Conservation (phyloP, 2,797 vertebrate genomes). For the Etheostoma perlongum region DNA sequence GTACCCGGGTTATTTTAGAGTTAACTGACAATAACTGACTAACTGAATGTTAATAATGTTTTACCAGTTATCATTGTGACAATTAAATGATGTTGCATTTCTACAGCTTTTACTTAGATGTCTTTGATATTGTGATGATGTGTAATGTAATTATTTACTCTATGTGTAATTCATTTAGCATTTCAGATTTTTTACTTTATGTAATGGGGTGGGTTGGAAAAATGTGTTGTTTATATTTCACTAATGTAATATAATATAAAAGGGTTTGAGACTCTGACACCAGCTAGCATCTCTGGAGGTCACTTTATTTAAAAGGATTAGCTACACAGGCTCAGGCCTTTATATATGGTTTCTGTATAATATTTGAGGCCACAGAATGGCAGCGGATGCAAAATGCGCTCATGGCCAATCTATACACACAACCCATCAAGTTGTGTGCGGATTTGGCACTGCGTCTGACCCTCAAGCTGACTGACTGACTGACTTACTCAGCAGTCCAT, state of each 20-base stretch:
- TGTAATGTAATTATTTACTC: not conserved
- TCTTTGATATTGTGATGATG: not conserved
- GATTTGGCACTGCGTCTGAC: conserved; percentile 61
- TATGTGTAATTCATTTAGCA: not conserved
- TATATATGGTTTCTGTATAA: conserved; percentile 24
- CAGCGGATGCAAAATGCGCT: conserved; percentile 43
- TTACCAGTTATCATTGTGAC: not conserved
- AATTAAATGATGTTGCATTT: not conserved
- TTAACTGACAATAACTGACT: not conserved
- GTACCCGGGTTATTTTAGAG: not conserved
- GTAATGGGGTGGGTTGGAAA: not conserved
- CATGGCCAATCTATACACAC: conserved; percentile 46
- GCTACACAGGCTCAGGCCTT: not conserved
- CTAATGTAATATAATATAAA: not conserved
- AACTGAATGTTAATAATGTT: not conserved
- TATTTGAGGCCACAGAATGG: conserved; percentile 44
- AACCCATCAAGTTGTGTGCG: conserved; percentile 54
- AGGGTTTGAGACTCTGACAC: not conserved
- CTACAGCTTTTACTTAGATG: not conserved
- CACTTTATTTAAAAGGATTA: conserved; percentile 29
- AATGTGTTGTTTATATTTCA: not conserved
- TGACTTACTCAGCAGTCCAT: conserved; percentile 80
- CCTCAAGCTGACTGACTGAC: conserved; percentile 60
- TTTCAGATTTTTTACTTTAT: not conserved
- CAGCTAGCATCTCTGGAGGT: not conserved